phyloP scores from a whole-genome alignment of 2,113 vertebrate genomes.

The Tachuris rubrigastra region DNA sequence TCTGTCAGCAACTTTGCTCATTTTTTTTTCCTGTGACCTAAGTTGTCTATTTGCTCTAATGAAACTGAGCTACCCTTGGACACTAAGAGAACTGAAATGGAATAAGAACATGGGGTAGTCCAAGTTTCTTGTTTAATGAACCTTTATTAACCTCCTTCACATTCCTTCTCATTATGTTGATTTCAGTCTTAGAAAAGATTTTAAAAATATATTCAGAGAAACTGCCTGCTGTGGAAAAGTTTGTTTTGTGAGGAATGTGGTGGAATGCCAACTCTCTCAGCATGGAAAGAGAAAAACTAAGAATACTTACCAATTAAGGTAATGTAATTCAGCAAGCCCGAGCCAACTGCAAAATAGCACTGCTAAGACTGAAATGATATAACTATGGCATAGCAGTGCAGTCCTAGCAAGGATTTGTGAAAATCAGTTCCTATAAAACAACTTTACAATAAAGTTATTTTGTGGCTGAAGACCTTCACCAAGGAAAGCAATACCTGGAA shows the following conservation, averaged over 20 bases:
- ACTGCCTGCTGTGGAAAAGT: not conserved
- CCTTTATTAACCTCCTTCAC: not conserved
- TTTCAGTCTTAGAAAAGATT: not conserved
- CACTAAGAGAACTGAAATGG: not conserved
- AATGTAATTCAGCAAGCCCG: not conserved
- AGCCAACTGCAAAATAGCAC: not conserved
- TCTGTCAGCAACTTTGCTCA: not conserved
- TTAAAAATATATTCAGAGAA: not conserved
- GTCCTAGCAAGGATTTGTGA: not conserved
- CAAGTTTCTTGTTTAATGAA: conserved; percentile 2
- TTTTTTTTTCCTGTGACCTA: not conserved
- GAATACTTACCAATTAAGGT: conserved; percentile 14
- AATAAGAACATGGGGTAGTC: not conserved
- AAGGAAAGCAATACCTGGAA: not conserved
- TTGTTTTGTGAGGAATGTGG: not conserved
- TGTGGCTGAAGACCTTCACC: not conserved
- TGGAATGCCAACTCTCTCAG: not conserved
- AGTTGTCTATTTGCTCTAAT: not conserved
- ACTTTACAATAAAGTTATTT: not conserved
- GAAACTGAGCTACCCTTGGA: not conserved
- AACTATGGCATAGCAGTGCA: not conserved
- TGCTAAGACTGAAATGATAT: not conserved
- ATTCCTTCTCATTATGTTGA: conserved; percentile 26
- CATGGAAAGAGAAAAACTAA: conserved; percentile 5
- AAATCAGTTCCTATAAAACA: not conserved